phyloP scores from a whole-genome alignment of 1,140 invertebrate genomes.

The Limonius californicus region DNA sequence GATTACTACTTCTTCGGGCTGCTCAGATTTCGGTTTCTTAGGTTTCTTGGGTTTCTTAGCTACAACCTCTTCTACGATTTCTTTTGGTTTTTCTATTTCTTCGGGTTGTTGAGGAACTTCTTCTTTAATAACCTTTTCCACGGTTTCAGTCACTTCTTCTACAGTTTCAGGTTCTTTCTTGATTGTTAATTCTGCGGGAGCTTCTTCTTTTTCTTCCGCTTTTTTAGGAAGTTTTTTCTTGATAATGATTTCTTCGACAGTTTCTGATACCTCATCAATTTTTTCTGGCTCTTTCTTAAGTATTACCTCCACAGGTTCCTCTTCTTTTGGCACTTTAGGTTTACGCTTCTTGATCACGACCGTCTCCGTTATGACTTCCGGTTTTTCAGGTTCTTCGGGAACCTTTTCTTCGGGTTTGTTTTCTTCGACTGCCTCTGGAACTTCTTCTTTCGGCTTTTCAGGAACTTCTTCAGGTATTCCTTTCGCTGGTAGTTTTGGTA shows the following conservation, averaged over 20 bases:
- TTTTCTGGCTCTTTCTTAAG: constrained; percentile 16
- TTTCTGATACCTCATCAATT: constrained; percentile 29
- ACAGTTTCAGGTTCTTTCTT: constrained; percentile 29
- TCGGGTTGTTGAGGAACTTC: constrained; percentile 16
- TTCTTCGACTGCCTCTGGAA: not conserved
- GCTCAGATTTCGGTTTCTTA: no score
- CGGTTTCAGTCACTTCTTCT: no score
- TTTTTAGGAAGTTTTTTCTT: constrained; percentile 34
- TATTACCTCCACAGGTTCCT: constrained; percentile 26
- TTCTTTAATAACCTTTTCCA: constrained; percentile 18
- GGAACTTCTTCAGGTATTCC: constrained; percentile 29
- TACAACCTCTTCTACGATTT: constrained; percentile 1
- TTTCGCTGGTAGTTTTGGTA: constrained; percentile 5
- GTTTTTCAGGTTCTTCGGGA: constrained; percentile 38
- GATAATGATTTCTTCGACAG: not conserved
- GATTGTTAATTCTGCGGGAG: constrained; percentile 22
- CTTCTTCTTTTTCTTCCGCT: constrained; percentile 23
- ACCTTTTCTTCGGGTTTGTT: not conserved
- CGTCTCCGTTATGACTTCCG: constrained; percentile 41
- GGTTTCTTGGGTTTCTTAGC: not conserved
- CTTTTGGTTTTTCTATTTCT: not conserved
- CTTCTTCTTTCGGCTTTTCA: constrained; percentile 47
- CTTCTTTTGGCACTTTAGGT: constrained; percentile 44
- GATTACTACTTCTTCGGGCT: not conserved
- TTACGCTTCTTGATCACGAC: constrained; percentile 42